These are phyloP conservation scores for Champsocephalus gunnari DNA, from an alignment of 2,797 vertebrate species.

Conservation along the genomic window DNA sequence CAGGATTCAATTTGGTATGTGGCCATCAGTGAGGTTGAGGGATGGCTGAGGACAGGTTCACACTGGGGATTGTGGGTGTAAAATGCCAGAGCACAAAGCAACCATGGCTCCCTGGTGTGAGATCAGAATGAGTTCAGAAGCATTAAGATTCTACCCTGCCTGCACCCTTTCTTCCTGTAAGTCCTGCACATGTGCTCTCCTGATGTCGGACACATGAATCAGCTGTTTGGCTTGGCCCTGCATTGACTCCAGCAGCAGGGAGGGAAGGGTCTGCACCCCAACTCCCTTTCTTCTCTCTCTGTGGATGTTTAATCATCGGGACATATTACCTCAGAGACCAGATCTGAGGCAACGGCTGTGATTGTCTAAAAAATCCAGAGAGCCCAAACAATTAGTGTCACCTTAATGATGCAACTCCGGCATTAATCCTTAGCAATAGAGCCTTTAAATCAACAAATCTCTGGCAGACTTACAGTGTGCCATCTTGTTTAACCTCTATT, in stretches of 20 bases:
- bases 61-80: constrained; percentile 29
- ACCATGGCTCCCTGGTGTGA: constrained; percentile 55
- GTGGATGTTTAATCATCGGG: constrained; percentile 75
- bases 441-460: constrained; percentile 65
- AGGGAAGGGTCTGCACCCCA: constrained; percentile 16
- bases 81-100: constrained; percentile 60
- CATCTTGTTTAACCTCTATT: constrained; percentile 66
- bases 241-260: constrained; percentile 31
- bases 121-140: constrained; percentile 49
- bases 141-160: constrained; percentile 68
- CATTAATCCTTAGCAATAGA: constrained; percentile 59
- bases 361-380: constrained; percentile 75
- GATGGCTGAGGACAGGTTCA: constrained; percentile 24
- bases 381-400: constrained; percentile 52
- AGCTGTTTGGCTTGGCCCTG: constrained; percentile 72
- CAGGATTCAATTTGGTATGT: constrained; percentile 53
- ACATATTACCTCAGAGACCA: constrained; percentile 83
- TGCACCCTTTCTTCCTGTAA: constrained; percentile 26
- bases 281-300: constrained; percentile 22
- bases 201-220: constrained; percentile 73
- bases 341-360: constrained; percentile 80
- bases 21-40: constrained; percentile 33
- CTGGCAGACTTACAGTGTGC: constrained; percentile 69
- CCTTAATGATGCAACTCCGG: constrained; percentile 63
- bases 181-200: constrained; percentile 48